Conservation (phyloP, 2,797 vertebrate species). For the Sebastolobus altivelis region DNA sequence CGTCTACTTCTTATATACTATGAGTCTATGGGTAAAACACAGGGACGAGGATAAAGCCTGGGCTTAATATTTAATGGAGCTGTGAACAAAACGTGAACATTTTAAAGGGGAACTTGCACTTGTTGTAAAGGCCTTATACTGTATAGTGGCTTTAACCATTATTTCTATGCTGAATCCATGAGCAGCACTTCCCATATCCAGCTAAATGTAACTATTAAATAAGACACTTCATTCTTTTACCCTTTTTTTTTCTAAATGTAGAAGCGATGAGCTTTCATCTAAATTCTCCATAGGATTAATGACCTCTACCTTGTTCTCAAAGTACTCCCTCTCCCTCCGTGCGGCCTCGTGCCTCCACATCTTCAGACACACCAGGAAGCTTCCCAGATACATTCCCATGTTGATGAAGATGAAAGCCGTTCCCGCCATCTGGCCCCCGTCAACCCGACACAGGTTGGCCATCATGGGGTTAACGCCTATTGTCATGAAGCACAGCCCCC, state of each 20-base stretch:
- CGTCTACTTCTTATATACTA: no score
- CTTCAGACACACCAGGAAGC: conserved; percentile 83
- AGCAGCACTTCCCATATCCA: neutral
- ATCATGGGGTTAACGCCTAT: conserved; percentile 82
- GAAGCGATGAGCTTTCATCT: neutral
- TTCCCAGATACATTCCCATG: conserved; percentile 79
- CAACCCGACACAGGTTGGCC: conserved; percentile 80
- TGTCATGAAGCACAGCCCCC: conserved; percentile 85
- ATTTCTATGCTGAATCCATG: neutral
- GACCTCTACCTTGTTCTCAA: conserved; percentile 51
- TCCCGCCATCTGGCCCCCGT: conserved; percentile 85
- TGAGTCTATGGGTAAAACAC: neutral
- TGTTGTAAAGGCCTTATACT: accelerated
- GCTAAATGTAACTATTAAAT: neutral
- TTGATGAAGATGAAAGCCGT: conserved; percentile 86
- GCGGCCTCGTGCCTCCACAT: conserved; percentile 83
- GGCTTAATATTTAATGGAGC: neutral
- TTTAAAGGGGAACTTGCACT: neutral
- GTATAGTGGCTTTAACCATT: no score
- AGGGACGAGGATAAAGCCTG: neutral
- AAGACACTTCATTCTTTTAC: neutral
- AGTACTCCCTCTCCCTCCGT: conserved; percentile 48
- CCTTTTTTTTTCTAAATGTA: neutral
- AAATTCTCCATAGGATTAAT: neutral
- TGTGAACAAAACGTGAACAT: neutral